Evolutionary conservation across 1,140 invertebrate species (phyloP), one percentile per base, ranked within the genome.

Genomic region (Teleogryllus occipitalis): DNA sequence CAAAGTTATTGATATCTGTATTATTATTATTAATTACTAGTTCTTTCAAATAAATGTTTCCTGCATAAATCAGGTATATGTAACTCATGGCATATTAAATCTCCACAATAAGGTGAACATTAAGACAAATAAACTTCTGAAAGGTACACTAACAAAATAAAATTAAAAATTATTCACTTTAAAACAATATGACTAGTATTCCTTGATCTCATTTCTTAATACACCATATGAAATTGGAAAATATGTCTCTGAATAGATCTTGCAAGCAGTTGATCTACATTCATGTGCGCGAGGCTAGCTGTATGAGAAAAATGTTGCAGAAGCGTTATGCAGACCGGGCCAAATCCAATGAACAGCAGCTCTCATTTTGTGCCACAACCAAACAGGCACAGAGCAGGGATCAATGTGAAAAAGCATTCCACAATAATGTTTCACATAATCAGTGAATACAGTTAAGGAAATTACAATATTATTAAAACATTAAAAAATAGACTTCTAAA

Each of bases 251-350:
- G n/a, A 8, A n/a, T 5, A 77, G 14, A 15, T 14, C 15, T 47
- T 21, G 46, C 47, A 18, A 21, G 6, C n/a, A 77, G 48, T 27
- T n/a, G 47, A 72, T 49, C 22, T 54, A 8, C 4, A 27, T 27
- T 65, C n/a, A 21, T 12, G 8, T 39, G n/a, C 46, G n/a, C 46
- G 48, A 27, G 27, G 73, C 65, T 77, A 80, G 76, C 79, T 80
- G 48, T 39, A 80, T 12, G 48, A 80, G 5, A 74, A 80, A 27
- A 80, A 72, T 48, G 75, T 65, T 39, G 79, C 79, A 18, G 75
- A 81, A 22, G 83, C 81, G 78, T 84, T 84, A 27, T 84, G 82
- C 8, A 83, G 82, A 21, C 83, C 83, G 49, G 83, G 83, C 83
- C 83, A 83, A 3, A 83, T 77, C 83, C 83, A 84, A n/a, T 82